These are phyloP conservation scores for Naja naja DNA, from an alignment of 2,113 vertebrate species.

Conservation along the genomic window DNA sequence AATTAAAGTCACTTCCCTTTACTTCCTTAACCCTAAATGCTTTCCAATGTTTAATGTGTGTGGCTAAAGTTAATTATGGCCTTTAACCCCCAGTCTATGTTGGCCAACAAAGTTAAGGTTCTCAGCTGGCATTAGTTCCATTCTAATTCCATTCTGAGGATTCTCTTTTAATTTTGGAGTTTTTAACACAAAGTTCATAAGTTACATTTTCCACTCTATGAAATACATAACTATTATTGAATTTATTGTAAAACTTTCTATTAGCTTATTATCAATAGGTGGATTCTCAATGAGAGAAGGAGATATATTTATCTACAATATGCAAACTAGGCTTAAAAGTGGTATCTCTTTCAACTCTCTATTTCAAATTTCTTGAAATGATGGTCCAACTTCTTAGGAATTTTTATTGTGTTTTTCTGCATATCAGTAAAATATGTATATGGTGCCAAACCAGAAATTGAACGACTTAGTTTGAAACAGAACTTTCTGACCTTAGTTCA, in stretches of 20 bases:
- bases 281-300: background rate
- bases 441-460: background rate
- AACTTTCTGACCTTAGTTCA: background rate
- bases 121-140: background rate
- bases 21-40: too few species aligned
- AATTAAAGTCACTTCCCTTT: too few species aligned
- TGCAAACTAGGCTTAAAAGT: background rate
- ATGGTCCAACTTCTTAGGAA: background rate
- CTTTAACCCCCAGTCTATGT: too few species aligned
- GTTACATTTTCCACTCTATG: background rate
- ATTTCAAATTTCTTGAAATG: background rate
- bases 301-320: background rate
- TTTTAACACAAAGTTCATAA: background rate
- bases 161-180: background rate
- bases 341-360: background rate
- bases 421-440: background rate
- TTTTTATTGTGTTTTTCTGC: background rate
- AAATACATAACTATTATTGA: background rate
- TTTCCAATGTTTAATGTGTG: too few species aligned
- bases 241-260: background rate
- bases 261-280: background rate
- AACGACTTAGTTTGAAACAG: background rate
- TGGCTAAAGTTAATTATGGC: too few species aligned
- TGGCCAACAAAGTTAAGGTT: too few species aligned
- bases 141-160: background rate